These are phyloP conservation scores for Oryzias melastigma DNA, from an alignment of 2,113 vertebrate genomes.

Conservation along the genomic window DNA sequence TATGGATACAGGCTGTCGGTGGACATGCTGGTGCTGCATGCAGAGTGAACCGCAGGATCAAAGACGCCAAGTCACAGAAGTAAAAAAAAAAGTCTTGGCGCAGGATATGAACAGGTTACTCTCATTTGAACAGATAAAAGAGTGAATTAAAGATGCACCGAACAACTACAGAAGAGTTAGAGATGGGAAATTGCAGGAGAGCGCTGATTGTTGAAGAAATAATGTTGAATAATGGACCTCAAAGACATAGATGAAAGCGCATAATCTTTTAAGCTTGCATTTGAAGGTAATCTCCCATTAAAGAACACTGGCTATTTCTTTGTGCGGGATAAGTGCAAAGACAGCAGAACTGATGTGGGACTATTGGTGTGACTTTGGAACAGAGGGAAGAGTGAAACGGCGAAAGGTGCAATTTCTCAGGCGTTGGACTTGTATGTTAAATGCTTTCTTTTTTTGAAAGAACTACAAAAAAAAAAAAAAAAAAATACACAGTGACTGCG, in stretches of 20 bases:
- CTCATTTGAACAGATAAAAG: slow-evolving; percentile 54
- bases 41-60: slow-evolving; percentile 52
- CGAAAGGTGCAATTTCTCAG: slow-evolving; percentile 63
- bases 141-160: slow-evolving; percentile 51
- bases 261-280: slow-evolving; percentile 75
- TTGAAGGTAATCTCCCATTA: slow-evolving; percentile 77
- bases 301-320: slow-evolving; percentile 70
- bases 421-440: slow-evolving; percentile 38
- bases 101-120: slow-evolving; percentile 40
- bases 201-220: slow-evolving; percentile 48
- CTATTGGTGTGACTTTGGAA: slow-evolving; percentile 68
- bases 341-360: slow-evolving; percentile 70
- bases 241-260: slow-evolving; percentile 65
- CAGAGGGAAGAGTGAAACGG: slow-evolving; percentile 55
- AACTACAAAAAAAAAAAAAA: slow-evolving; percentile 12
- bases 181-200: slow-evolving; percentile 32
- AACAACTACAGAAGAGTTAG: slow-evolving; percentile 34
- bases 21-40: slow-evolving; percentile 49
- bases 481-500: slow-evolving; percentile 56
- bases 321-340: slow-evolving; percentile 71
- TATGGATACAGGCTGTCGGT: slow-evolving; percentile 59
- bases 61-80: slow-evolving; percentile 47
- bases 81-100: slow-evolving; percentile 7
- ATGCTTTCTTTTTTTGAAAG: slow-evolving; percentile 53
- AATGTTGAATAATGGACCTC: slow-evolving; percentile 66